These are phyloP conservation scores for Zoanthus solanderi DNA, from an alignment of 92 coral and sea anemone species.

Conservation along the genomic window DNA sequence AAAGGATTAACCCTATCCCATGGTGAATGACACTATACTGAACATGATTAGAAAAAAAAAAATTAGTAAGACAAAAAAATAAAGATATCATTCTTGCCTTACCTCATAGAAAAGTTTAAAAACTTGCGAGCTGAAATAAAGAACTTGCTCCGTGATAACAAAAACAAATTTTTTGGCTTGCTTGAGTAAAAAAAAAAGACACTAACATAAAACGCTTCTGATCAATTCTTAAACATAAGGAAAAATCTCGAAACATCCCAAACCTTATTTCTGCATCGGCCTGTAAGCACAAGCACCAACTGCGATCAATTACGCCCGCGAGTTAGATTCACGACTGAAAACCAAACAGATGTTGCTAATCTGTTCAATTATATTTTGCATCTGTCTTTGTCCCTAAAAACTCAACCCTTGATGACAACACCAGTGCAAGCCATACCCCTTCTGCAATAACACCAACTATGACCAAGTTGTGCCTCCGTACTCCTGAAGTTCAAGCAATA, in stretches of 20 bases:
- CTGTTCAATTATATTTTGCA: constrained; percentile 33
- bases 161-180: constrained; percentile 54
- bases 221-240: constrained; percentile 63
- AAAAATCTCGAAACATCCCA: constrained; percentile 59
- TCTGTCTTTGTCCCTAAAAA: constrained; percentile 10
- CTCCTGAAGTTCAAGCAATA: constrained; percentile 36
- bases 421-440: not conserved
- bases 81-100: constrained; percentile 4
- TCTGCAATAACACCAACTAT: not conserved
- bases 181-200: constrained; percentile 40
- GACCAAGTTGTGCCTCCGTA: not conserved
- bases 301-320: too few species aligned
- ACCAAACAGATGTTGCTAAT: constrained; percentile 48
- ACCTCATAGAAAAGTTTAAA: constrained; percentile 42
- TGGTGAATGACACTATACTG: constrained; percentile 50
- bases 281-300: not conserved
- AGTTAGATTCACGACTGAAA: not conserved
- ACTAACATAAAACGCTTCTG: constrained; percentile 65
- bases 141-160: constrained; percentile 48
- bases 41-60: too few species aligned
- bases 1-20: constrained; percentile 61
- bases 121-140: constrained; percentile 26
- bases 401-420: not conserved
- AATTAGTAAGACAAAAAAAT: too few species aligned
- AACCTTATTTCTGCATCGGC: constrained; percentile 7